Evolutionary conservation across 2,888 invertebrate genomes (phyloP).

Genomic region (Drosophila bunnanda): DNA sequence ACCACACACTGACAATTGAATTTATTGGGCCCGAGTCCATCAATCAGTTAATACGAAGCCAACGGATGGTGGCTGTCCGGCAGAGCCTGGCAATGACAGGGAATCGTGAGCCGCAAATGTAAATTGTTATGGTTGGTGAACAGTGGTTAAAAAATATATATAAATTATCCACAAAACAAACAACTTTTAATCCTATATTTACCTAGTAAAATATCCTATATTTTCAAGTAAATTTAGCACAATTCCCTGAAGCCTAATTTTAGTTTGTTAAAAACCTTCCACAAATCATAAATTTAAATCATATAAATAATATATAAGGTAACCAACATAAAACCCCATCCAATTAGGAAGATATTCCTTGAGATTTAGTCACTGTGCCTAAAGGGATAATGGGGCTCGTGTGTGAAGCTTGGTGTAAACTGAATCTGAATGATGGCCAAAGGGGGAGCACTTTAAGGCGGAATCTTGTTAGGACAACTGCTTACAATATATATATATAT

Average conservation of each 20-base stretch:
- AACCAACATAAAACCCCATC: slow-evolving; percentile 6
- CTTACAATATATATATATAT: slow-evolving; percentile 8
- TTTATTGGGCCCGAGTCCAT: slow-evolving; percentile 72
- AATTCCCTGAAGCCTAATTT: not conserved
- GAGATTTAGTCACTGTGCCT: slow-evolving; percentile 18
- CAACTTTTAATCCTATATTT: no score
- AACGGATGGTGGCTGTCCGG: slow-evolving; percentile 21
- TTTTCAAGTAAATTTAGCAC: no score
- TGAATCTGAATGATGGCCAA: slow-evolving; percentile 50
- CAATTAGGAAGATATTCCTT: slow-evolving; percentile 23
- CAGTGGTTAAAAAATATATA: slow-evolving; percentile 18
- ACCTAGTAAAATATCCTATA: no score
- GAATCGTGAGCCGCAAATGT: slow-evolving; percentile 17
- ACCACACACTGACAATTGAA: slow-evolving; percentile 70
- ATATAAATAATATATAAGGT: slow-evolving; percentile 19
- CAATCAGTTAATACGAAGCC: slow-evolving; percentile 76
- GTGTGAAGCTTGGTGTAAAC: slow-evolving; percentile 41
- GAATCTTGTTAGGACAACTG: slow-evolving; percentile 26
- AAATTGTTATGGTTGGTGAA: slow-evolving; percentile 15
- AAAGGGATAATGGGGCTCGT: slow-evolving; percentile 32
- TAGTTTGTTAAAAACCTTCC: not conserved
- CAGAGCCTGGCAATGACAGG: slow-evolving; percentile 53
- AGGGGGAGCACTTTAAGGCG: slow-evolving; percentile 16
- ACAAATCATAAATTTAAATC: not conserved
- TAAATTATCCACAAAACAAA: no score